Base-by-base conservation (phyloP, 1,140 invertebrate genomes). In the Diabrotica undecimpunctata region DNA sequence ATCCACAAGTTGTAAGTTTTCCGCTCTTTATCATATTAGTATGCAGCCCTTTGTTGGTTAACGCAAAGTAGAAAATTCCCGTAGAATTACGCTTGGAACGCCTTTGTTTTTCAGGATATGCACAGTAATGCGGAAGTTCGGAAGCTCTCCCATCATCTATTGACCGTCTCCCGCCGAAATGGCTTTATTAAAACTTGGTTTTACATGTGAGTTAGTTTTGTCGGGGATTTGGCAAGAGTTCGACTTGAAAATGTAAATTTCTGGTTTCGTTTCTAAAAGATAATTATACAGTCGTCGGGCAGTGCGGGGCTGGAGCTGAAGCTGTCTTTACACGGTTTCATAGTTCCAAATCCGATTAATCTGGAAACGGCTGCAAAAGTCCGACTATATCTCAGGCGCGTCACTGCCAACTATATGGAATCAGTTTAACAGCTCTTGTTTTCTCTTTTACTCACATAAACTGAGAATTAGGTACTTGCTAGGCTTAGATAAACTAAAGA, bases 331-430 rank as follows among this genome's bases (percentile, higher is more conserved):
- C 66, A 74, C 70, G 72, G 70, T 69, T 69, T 74, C 71, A 69
- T 74, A 67, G 67, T 71, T 72, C 68, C 71, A 68, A 74, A 74
- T 74, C 71, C 71, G 70, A 72, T 74, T 74, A 72, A 74, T 74
- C 70, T 65, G 41, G 41, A 46, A 46, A 46, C 41, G 41, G 41
- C 41, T 46, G 41, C 41, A 46, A 46, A 46, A 46, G 41, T 46
- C 41, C n/a, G 41, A n/a, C 8, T 10, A 46, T 46, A 46, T 46
- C 41, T 46, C 41, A 46, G n/a, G 41, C 41, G 41, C n/a, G 41
- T 46, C n/a, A 46, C 41, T 46, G n/a, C n/a, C 41, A 10, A 6
- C 6, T 8, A 46, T 8, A 46, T 6, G n/a, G n/a, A 46, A 46
- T 46, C 41, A 10, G 5, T 46, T 46, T 46, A 46, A 46, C 41